These are phyloP conservation scores for Sorex fumeus DNA, from an alignment of 2,113 vertebrate genomes.

Conservation along the genomic window DNA sequence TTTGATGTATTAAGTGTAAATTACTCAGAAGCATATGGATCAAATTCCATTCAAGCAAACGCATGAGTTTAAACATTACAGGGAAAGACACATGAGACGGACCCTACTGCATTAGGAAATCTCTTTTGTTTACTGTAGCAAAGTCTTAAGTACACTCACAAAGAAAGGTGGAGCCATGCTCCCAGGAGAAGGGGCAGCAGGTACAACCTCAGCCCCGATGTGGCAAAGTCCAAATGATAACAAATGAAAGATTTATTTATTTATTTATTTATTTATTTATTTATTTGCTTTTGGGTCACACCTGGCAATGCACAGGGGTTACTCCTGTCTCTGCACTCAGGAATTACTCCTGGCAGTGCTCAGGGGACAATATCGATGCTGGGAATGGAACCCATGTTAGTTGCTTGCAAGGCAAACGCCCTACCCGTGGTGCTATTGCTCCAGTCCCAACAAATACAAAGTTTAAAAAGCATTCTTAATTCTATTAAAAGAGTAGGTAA, in stretches of 20 bases:
- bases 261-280: too few relatives aligned
- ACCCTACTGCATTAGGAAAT: neutral
- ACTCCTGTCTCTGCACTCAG: too few relatives aligned
- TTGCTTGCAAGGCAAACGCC: too few relatives aligned
- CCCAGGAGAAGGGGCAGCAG: slow-evolving; percentile 12
- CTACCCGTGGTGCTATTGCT: too few relatives aligned
- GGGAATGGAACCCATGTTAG: too few relatives aligned
- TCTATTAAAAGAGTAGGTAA: neutral
- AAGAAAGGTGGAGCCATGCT: slow-evolving; percentile 34
- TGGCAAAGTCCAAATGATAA: slow-evolving; percentile 7
- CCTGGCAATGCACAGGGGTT: too few relatives aligned
- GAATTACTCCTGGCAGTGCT: too few relatives aligned
- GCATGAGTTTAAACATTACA: slow-evolving; percentile 60
- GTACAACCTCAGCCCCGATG: neutral
- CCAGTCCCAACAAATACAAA: slow-evolving; percentile 4
- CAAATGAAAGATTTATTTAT: too few relatives aligned
- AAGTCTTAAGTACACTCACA: neutral
- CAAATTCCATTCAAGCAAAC: slow-evolving; percentile 72
- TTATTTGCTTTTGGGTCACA: too few relatives aligned
- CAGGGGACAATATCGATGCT: too few relatives aligned
- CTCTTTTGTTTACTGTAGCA: slow-evolving; percentile 37
- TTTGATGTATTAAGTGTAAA: slow-evolving; percentile 73
- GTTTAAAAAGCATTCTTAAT: slow-evolving; percentile 19
- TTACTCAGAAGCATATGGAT: slow-evolving; percentile 71
- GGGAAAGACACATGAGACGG: slow-evolving; percentile 27